Evolutionary conservation across 2,113 vertebrate genomes (phyloP).

Genomic region (Atherinomorus stipes): DNA sequence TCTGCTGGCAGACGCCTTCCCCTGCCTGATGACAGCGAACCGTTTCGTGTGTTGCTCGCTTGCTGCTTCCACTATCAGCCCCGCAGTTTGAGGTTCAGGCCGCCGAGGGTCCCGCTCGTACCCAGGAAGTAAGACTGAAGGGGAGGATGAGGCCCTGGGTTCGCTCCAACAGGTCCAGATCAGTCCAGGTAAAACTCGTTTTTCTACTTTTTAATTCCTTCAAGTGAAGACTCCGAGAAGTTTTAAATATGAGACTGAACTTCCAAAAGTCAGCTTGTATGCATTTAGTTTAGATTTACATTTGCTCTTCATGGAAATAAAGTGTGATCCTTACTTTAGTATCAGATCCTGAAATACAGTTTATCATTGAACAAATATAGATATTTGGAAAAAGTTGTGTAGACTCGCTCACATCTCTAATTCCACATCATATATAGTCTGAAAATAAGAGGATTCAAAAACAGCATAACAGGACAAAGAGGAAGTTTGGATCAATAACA

Average conservation of each 20-base stretch:
- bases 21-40: constrained; percentile 20
- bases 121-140: constrained; percentile 12
- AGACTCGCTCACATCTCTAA: not conserved
- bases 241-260: not conserved
- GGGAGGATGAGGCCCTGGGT: constrained; percentile 75
- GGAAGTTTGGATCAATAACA: too few relatives aligned
- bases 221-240: not conserved
- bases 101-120: constrained; percentile 4
- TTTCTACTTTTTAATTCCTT: not conserved
- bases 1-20: not conserved
- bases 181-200: constrained; percentile 65
- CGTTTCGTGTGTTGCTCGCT: not conserved
- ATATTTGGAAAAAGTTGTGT: too few relatives aligned
- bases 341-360: not conserved
- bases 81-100: constrained; percentile 3
- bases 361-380: not conserved
- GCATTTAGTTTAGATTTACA: too few relatives aligned
- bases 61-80: not conserved
- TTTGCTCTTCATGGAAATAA: too few relatives aligned
- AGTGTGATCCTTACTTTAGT: too few relatives aligned
- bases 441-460: not conserved
- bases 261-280: not conserved
- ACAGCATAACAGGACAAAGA: too few relatives aligned
- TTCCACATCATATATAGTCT: not conserved
- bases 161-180: constrained; percentile 70